Conservation (phyloP, 2,113 vertebrate genomes). For the human (Homo sapiens) region DNA sequence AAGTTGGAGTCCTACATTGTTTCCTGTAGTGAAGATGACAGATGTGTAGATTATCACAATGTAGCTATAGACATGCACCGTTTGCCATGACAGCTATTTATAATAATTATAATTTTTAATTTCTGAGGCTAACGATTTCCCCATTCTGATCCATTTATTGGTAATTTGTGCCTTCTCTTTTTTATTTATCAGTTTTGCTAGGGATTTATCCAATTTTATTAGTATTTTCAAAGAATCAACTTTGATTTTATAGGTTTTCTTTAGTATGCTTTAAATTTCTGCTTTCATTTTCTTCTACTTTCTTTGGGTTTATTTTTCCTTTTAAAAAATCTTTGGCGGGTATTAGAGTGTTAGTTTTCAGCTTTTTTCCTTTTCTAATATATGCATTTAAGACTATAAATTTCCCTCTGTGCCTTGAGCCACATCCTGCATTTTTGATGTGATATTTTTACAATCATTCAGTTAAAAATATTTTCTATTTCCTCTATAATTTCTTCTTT, state of each 20-base stretch:
- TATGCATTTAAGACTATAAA: not conserved
- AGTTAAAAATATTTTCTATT: slow-evolving; percentile 22
- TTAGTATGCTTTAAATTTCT: not conserved
- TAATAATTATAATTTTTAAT: not conserved
- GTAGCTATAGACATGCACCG: accelerated
- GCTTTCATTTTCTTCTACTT: not conserved
- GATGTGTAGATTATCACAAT: not conserved
- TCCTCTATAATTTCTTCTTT: slow-evolving; percentile 20
- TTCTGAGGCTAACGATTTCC: not conserved
- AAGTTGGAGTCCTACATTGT: not conserved
- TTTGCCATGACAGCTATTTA: not conserved
- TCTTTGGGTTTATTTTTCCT: not conserved
- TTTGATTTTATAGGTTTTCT: slow-evolving; percentile 34
- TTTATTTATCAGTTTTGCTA: slow-evolving; percentile 8
- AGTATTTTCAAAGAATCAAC: not conserved
- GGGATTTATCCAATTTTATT: not conserved
- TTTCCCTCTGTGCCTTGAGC: not conserved
- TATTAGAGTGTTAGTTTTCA: not conserved
- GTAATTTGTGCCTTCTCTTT: not conserved
- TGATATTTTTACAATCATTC: slow-evolving; percentile 8
- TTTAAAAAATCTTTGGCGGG: not conserved
- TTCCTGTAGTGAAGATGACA: not conserved
- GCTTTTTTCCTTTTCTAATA: not conserved
- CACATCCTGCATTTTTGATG: not conserved
- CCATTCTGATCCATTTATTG: not conserved